Evolutionary conservation across 2,888 invertebrate genomes (phyloP).

Genomic region (Chorisops tibialis): DNA sequence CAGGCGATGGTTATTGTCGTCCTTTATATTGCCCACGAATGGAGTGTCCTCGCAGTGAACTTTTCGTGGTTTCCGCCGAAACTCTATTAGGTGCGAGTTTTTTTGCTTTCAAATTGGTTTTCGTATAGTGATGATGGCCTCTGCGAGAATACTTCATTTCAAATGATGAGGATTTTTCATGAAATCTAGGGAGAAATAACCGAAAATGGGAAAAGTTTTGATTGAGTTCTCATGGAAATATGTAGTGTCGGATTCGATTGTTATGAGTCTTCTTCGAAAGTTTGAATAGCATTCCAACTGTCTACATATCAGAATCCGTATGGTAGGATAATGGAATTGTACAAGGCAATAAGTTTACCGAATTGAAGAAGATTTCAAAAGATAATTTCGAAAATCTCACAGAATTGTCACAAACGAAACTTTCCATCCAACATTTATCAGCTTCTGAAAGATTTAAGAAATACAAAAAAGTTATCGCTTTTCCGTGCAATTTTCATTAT

Average conservation of each 20-base stretch:
- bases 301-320: not conserved
- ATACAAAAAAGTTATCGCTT: no score
- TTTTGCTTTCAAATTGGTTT: constrained; percentile 12
- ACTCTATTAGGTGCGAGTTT: constrained; percentile 6
- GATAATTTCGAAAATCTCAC: no score
- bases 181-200: not conserved
- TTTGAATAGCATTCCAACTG: no score
- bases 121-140: constrained; percentile 1
- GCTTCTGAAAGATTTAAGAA: no score
- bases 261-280: no score
- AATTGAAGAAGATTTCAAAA: no score
- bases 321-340: not conserved
- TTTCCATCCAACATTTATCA: no score
- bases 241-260: no score
- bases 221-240: not conserved
- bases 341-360: no score
- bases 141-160: not conserved
- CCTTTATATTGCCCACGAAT: not conserved
- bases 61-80: constrained; percentile 14
- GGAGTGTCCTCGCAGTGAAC: constrained; percentile 6
- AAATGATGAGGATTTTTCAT: not conserved
- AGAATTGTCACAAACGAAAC: no score
- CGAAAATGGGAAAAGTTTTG: constrained; percentile 22
- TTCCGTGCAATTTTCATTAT: no score
- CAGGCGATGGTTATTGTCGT: constrained; percentile 1